Evolutionary conservation across 2,888 invertebrate genomes (phyloP), one percentile per base, ranked within the genome.

Genomic region (Eristalis arbustorum): DNA sequence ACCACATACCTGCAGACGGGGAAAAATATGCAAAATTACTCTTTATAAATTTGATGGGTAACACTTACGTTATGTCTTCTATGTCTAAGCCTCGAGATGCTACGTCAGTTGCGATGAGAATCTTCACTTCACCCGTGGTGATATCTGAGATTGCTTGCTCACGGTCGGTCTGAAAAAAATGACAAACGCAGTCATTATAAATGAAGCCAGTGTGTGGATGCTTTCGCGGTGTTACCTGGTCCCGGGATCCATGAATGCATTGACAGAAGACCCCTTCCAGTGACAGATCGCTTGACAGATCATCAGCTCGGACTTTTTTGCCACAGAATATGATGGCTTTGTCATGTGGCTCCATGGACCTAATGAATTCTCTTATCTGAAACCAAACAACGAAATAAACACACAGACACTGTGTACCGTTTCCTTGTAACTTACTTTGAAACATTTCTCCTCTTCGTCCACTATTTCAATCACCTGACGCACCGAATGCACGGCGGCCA

Each of bases 61-160:
- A 2, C 14, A 75, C 88, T 90, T 88, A 96, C 93, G 97, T 96
- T 11, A 98, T 94, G 91, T 98, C 97, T 90, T 96, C 96, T 72
- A 98, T 98, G 91, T 99, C 99, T 72, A 99, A 95, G 1, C 99
- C 99, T 88, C 99, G 94, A 5, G 98, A 98, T 3, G 98, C 98
- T 0, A 99, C 97, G 94, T 99, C 99, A 0, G 99, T 99, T 0
- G 98, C 98, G 71, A 99, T 95, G 28, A 99, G 94, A 88, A 99
- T 96, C 84, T 95, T 95, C 0, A 97, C 97, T 1, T 94, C 93
- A 0, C 98, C 98, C 75, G 94, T 94, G 88, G 96, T 95, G 90
- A 99, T 96, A 89, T 98, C 98, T 25, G 95, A 95, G 8, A 99
- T 93, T 6, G 98, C 98, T 91, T 96, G 96, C 90, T 97, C 97